phyloP scores from a whole-genome alignment of 1,140 invertebrate genomes.

The Cyclargus thomasi region DNA sequence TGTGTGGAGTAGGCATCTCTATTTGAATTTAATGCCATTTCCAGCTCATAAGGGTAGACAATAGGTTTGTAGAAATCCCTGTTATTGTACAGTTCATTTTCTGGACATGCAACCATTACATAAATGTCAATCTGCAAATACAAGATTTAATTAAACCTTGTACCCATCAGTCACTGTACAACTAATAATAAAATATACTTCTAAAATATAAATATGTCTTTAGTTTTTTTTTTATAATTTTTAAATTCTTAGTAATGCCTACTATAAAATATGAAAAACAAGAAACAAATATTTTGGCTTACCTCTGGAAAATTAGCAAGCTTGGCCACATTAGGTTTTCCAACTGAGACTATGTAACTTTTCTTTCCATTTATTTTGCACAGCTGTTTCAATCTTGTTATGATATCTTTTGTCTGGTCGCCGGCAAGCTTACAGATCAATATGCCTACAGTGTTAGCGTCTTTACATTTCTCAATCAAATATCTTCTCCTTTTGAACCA shows the following conservation, averaged over 20 bases:
- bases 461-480: slow-evolving; percentile 91
- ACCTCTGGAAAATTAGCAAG: slow-evolving; percentile 94
- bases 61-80: slow-evolving; percentile 93
- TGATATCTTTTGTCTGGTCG: slow-evolving; percentile 85
- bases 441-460: slow-evolving; percentile 90
- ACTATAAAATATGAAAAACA: too few relatives aligned
- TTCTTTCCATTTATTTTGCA: slow-evolving; percentile 87
- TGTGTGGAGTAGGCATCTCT: slow-evolving; percentile 76
- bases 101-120: slow-evolving; percentile 92
- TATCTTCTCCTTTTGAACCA: slow-evolving; percentile 88
- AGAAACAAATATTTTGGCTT: slow-evolving; percentile 25
- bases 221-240: too few relatives aligned
- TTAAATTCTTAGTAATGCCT: too few relatives aligned
- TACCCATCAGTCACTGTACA: too few relatives aligned
- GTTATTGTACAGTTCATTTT: slow-evolving; percentile 88
- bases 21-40: slow-evolving; percentile 86
- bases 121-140: slow-evolving; percentile 89
- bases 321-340: slow-evolving; percentile 94
- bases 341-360: slow-evolving; percentile 92
- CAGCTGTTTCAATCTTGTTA: slow-evolving; percentile 84
- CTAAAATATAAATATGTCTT: too few relatives aligned
- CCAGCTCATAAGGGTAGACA: slow-evolving; percentile 93
- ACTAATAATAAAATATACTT: too few relatives aligned
- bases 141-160: too few relatives aligned
- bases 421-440: slow-evolving; percentile 92